Percentiles rank a stretch among this genome's conserved stretches.
These are phyloP conservation scores for Apostichopus leukothele DNA, from an alignment of 53 echinoderm and acorn worm genomes.

Conservation along the genomic window DNA sequence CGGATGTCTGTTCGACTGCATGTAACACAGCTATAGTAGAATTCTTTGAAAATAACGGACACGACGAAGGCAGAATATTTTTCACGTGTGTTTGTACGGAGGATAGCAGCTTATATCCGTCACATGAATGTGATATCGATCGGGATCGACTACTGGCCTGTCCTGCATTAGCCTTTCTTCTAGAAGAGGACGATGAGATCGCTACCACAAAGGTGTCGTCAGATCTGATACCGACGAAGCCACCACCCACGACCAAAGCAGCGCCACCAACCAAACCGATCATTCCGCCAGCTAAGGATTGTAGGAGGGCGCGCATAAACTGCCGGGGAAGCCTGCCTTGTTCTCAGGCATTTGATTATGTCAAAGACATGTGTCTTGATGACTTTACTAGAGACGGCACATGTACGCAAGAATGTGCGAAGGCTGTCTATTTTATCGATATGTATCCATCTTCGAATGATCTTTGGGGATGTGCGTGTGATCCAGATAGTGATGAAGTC, in stretches of 20 bases:
- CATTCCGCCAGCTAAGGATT: background rate
- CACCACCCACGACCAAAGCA: background rate
- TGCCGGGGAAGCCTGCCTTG: background rate
- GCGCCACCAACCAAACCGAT: conserved; percentile 4
- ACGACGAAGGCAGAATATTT: background rate
- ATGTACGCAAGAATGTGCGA: background rate
- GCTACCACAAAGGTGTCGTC: background rate
- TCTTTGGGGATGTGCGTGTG: conserved; percentile 9
- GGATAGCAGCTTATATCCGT: background rate
- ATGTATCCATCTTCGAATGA: background rate
- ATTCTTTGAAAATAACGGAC: background rate
- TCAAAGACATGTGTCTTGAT: conserved; percentile 1
- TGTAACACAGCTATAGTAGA: conserved; percentile 12
- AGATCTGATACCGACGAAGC: background rate
- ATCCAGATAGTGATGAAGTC: background rate
- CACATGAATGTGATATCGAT: conserved; percentile 11
- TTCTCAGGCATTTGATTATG: background rate
- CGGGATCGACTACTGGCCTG: background rate
- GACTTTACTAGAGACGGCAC: background rate
- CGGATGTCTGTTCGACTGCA: background rate
- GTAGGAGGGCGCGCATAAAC: background rate
- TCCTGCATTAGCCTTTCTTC: background rate
- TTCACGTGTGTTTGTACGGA: conserved; percentile 16
- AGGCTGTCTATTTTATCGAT: background rate
- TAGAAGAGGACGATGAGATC: background rate